Evolutionary conservation across 1,140 invertebrate species (phyloP), one percentile per base, ranked within the genome.

Genomic region (Zaprionus tsacasi): DNA sequence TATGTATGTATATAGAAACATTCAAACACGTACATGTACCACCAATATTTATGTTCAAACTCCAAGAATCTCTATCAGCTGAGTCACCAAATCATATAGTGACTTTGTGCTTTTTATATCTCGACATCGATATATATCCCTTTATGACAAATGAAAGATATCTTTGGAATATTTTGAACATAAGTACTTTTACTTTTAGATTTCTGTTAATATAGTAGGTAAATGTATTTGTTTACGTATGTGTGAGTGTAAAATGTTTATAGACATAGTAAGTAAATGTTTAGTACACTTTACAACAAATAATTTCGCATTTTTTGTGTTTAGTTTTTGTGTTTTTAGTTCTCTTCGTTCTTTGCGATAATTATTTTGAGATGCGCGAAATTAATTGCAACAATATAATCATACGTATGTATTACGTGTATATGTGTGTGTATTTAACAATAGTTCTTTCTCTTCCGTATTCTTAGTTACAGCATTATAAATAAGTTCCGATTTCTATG

Each of bases 251-350:
- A 25, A 25, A 71, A 25, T 72, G 30, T 27, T 52, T 64, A 54
- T 76, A 70, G 60, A 65, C 59, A 67, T 71, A 76, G 55, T 70
- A 67, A 52, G 54, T 82, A 77, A 67, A 43, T 55, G 38, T 78
- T 88, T 87, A 88, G 61, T 83, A 83, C 68, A 77, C 78, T 88
- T 83, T 87, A 87, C 80, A 87, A 83, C 83, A 87, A 87, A 89
- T 80, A 80, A 67, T 87, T 82, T 67, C 74, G 75, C 81, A 25
- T 75, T 75, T 75, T 75, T 73, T 80, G 56, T 68, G 55, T 72
- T 82, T 66, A 38, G 50, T 64, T 74, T 60, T 21, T 45, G n/a
- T 45, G 21, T 68, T 3, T 38, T 45, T 59, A 68, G 40, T 50
- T 52, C 57, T 35, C 30, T 35, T 77, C 48, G 59, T 17, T 57